These are phyloP conservation scores for Caranx melampygus DNA, from an alignment of 2,113 vertebrate genomes.

Conservation along the genomic window DNA sequence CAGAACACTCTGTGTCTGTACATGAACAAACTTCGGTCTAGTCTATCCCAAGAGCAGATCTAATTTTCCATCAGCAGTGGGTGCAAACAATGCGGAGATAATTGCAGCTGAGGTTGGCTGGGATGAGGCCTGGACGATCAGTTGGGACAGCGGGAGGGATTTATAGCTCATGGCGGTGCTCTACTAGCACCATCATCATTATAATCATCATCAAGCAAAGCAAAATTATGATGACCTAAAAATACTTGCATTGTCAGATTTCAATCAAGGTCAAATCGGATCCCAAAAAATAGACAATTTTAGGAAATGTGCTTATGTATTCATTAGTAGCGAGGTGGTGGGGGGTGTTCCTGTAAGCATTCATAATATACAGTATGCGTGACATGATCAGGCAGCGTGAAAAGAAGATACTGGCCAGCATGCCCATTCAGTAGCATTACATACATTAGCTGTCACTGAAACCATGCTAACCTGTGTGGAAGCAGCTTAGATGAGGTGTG, in stretches of 20 bases:
- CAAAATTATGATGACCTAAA: background rate
- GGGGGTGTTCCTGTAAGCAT: background rate
- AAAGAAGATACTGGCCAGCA: background rate
- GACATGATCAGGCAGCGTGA: background rate
- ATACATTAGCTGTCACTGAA: constrained; percentile 42
- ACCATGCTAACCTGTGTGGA: constrained; percentile 50
- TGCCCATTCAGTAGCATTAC: background rate
- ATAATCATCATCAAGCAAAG: background rate
- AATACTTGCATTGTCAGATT: background rate
- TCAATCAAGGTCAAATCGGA: background rate
- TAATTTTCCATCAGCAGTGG: background rate
- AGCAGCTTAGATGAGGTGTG: constrained; percentile 66
- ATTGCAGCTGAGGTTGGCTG: background rate
- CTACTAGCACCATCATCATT: background rate
- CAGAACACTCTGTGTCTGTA: background rate
- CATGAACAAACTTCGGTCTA: background rate
- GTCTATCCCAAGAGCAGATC: background rate
- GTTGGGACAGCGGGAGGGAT: background rate
- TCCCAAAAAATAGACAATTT: background rate
- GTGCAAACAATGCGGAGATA: constrained; percentile 5
- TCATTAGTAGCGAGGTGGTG: too few species aligned
- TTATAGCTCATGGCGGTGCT: background rate
- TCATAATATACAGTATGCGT: too few species aligned
- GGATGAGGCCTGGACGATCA: background rate
- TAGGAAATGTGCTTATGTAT: background rate